Evolutionary conservation across 2,888 invertebrate species (phyloP), one percentile per base, ranked within the genome.

Genomic region (Hydriomena furcata): DNA sequence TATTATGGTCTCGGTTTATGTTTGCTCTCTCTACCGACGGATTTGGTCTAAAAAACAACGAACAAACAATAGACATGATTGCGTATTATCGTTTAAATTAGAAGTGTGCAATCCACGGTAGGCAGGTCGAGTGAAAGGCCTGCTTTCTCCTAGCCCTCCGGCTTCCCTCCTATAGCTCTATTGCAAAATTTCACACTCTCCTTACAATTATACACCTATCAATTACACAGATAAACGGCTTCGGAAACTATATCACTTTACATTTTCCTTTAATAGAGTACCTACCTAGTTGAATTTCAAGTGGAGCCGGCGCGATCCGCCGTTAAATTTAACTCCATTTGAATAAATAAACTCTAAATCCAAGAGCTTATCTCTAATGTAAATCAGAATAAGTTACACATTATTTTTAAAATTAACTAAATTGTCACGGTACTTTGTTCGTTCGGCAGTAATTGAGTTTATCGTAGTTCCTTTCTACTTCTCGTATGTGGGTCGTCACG

Each of bases 101-200:
- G 76, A 73, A 63, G 67, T 68, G 67, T 71, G 60, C 61, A 61
- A 60, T 68, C 72, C 69, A 69, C 68, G 66, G 76, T 71, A 77
- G 70, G 63, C 69, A 66, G 70, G 61, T 64, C 66, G 71, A 86
- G 89, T 85, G 89, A 90, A 88, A 89, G 89, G 84, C 82, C 62
- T 65, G 80, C 90, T 90, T 90, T 90, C 89, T 82, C n/a, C 87
- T 73, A 74, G 84, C 89, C 88, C 89, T 88, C 67, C 70, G 84
- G 85, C 73, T 82, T 84, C 84, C 84, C 83, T 86, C 76, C 65
- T 64, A 71, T 73, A 71, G 72, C 72, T 80, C 75, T 79, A 76
- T 82, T 81, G 84, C 86, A 79, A 82, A 86, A 83, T 82, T 84
- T 86, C 81, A 82, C 88, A 84, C 82, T 78, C 76, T 71, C 75